These are phyloP conservation scores for Sceloporus tristichus DNA, from an alignment of 2,113 vertebrate species.

Conservation along the genomic window DNA sequence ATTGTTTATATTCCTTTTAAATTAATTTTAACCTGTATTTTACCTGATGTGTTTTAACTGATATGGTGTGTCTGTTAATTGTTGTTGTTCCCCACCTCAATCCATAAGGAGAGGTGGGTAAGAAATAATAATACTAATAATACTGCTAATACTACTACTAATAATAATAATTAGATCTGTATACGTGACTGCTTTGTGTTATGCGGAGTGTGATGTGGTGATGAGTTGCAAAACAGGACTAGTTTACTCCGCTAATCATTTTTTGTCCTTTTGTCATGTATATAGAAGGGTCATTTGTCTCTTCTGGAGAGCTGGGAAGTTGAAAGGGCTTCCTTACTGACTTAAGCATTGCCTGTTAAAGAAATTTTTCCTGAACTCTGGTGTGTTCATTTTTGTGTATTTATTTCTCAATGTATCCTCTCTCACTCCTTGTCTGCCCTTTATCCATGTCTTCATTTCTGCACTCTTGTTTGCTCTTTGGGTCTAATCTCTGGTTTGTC, in stretches of 20 bases:
- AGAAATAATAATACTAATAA: too few species aligned
- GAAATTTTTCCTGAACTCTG: background rate
- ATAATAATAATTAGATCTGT: background rate
- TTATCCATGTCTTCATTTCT: background rate
- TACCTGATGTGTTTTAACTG: too few species aligned
- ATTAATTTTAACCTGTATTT: too few species aligned
- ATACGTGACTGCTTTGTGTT: background rate
- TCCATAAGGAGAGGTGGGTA: too few species aligned
- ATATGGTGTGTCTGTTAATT: too few species aligned
- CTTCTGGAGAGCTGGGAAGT: background rate
- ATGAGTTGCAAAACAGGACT: background rate
- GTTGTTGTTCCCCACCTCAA: too few species aligned
- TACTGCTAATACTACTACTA: too few species aligned
- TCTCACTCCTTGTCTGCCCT: background rate
- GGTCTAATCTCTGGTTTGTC: background rate
- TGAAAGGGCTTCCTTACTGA: background rate
- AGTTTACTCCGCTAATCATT: background rate
- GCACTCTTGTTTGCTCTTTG: background rate
- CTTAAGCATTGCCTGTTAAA: background rate
- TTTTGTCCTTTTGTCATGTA: too few species aligned
- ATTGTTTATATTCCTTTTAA: too few species aligned
- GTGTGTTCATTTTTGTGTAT: background rate
- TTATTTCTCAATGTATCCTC: background rate
- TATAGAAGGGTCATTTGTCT: background rate
- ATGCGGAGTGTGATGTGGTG: too few species aligned